Conservation (phyloP, 1,140 invertebrate genomes). For the Micrasema longulum region DNA sequence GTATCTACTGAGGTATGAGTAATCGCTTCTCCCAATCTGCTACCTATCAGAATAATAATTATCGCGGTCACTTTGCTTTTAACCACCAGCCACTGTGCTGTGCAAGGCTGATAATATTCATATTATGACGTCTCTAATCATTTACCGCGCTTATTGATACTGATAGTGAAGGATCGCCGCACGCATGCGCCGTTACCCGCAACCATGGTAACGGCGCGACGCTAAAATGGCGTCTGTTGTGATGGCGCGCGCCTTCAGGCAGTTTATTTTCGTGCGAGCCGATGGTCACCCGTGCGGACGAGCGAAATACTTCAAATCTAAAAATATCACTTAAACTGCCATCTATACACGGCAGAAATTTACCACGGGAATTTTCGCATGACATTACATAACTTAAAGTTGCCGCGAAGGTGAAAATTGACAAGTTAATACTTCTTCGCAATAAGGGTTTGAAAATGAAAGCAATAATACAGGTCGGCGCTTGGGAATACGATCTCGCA, state of each 20-base stretch:
- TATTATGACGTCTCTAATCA: background rate
- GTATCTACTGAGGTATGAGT: slow-evolving; percentile 2
- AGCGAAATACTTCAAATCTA: slow-evolving; percentile 30
- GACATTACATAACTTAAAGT: background rate
- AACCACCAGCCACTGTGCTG: no score
- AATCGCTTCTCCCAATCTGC: slow-evolving; percentile 9
- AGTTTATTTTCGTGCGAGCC: slow-evolving; percentile 33
- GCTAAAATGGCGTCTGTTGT: slow-evolving; percentile 33
- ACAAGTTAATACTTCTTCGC: background rate
- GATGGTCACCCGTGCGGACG: slow-evolving; percentile 26
- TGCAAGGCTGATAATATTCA: no score
- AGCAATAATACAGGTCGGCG: background rate
- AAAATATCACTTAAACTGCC: slow-evolving; percentile 7
- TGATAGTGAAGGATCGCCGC: background rate
- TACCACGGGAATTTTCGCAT: slow-evolving; percentile 12
- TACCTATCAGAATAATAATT: background rate
- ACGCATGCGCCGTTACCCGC: slow-evolving; percentile 37
- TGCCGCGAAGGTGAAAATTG: background rate
- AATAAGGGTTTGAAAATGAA: slow-evolving; percentile 1
- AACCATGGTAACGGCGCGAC: slow-evolving; percentile 27
- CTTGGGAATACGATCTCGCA: no score
- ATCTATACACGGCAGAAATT: slow-evolving; percentile 1
- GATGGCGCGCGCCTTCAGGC: slow-evolving; percentile 2
- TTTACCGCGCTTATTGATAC: slow-evolving; percentile 23
- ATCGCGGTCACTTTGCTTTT: slow-evolving; percentile 4